A percentile compares a stretch with the other conserved stretches of the same genome.
These are phyloP conservation scores for Manacus vitellinus DNA, from an alignment of 2,113 vertebrate species.

Conservation along the genomic window DNA sequence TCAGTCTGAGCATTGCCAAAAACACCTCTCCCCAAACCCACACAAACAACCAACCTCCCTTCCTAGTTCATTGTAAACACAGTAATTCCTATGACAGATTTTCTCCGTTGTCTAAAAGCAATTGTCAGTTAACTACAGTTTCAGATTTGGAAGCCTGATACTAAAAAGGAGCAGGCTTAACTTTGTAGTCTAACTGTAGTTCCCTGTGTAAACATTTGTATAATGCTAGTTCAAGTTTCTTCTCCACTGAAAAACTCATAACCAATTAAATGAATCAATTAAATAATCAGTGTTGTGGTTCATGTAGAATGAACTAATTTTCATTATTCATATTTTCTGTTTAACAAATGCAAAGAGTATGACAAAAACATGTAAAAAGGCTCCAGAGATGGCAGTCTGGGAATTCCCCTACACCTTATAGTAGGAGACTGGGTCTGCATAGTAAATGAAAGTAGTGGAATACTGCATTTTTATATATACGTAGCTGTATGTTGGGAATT, in stretches of 20 bases:
- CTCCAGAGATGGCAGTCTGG: background rate
- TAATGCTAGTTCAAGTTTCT: background rate
- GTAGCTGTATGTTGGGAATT: background rate
- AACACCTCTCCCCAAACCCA: background rate
- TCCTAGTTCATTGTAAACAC: background rate
- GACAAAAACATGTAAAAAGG: background rate
- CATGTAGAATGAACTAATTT: background rate
- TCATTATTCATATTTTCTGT: background rate
- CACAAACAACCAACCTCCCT: background rate
- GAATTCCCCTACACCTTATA: background rate
- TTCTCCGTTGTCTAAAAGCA: background rate
- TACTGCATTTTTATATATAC: background rate
- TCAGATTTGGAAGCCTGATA: background rate
- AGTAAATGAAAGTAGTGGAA: background rate
- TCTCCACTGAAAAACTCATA: background rate
- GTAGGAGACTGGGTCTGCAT: background rate
- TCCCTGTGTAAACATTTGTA: background rate
- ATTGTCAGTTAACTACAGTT: background rate
- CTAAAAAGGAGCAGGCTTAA: background rate
- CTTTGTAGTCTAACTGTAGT: background rate
- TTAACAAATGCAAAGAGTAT: background rate
- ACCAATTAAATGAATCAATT: background rate
- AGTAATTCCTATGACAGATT: background rate
- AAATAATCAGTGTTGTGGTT: background rate
- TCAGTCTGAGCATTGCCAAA: background rate